Percentiles rank a stretch among this genome's conserved stretches.
These are phyloP conservation scores for Cotesia chilonis DNA, from an alignment of 1,140 invertebrate genomes.

Conservation along the genomic window DNA sequence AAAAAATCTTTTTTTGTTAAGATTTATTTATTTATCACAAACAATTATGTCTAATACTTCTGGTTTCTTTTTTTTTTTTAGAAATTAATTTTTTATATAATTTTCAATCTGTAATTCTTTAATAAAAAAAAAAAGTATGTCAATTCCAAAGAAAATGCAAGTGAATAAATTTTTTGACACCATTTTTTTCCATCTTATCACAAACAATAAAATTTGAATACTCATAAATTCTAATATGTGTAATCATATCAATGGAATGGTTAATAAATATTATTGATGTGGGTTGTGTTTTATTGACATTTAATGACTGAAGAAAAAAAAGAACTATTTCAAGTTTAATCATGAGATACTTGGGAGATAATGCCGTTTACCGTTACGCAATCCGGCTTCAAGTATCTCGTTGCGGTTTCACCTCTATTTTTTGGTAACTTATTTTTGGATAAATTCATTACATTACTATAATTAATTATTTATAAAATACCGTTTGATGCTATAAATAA, in stretches of 20 bases:
- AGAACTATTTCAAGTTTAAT: constrained; percentile 1
- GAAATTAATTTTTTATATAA: constrained; percentile 27
- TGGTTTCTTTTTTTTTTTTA: constrained; percentile 4
- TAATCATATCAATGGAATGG: constrained; percentile 19
- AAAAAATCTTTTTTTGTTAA: constrained; percentile 20
- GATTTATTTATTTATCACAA: neutral
- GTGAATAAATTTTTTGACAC: constrained; percentile 27
- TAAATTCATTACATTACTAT: neutral
- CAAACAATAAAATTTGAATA: no score
- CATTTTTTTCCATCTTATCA: no score
- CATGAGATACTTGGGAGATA: constrained; percentile 9
- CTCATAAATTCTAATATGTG: no score
- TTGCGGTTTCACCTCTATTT: constrained; percentile 13
- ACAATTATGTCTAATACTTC: neutral
- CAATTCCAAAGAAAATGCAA: constrained; percentile 46
- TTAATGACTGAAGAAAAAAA: neutral
- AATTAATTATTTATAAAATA: constrained; percentile 3
- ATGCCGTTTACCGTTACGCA: constrained; percentile 51
- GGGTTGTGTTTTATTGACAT: constrained; percentile 1
- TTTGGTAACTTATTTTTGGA: neutral
- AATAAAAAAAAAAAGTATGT: constrained; percentile 22
- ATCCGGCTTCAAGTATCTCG: constrained; percentile 30
- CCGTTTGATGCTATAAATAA: constrained; percentile 2
- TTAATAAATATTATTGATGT: neutral
- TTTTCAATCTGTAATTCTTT: constrained; percentile 29